phyloP scores from a whole-genome alignment of 2,888 invertebrate genomes.

The Ceraclea dissimilis region DNA sequence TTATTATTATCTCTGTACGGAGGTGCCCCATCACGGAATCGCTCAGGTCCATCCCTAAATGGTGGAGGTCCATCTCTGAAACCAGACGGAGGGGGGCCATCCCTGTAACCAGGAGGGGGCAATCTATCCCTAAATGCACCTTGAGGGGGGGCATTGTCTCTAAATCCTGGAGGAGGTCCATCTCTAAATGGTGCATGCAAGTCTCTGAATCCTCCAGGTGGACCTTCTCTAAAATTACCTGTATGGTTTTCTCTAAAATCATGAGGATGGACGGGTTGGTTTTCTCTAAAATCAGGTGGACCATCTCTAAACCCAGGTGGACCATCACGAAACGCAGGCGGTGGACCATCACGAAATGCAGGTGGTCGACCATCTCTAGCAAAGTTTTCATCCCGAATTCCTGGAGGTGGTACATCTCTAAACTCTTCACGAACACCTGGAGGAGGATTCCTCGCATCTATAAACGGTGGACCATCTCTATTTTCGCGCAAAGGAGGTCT shows the following conservation, averaged over 20 bases:
- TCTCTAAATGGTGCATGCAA: slow-evolving; percentile 32
- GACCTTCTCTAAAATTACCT: slow-evolving; percentile 10
- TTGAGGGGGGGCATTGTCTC: slow-evolving; percentile 26
- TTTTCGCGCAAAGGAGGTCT: slow-evolving; percentile 14
- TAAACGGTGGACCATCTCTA: slow-evolving; percentile 15
- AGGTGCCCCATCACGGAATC: slow-evolving; percentile 12
- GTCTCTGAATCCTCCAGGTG: slow-evolving; percentile 4
- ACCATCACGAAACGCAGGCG: slow-evolving; percentile 35
- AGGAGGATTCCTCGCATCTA: slow-evolving; percentile 15
- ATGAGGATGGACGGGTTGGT: slow-evolving; percentile 10
- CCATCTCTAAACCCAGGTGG: slow-evolving; percentile 15
- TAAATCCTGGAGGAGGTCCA: slow-evolving; percentile 4
- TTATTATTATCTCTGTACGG: slow-evolving; percentile 30
- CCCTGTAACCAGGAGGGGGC: slow-evolving; percentile 28
- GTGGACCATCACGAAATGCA: slow-evolving; percentile 10
- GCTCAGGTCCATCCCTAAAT: slow-evolving; percentile 14
- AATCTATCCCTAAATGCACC: slow-evolving; percentile 27
- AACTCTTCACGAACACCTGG: slow-evolving; percentile 33
- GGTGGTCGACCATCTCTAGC: slow-evolving; percentile 18
- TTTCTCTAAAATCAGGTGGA: slow-evolving; percentile 16
- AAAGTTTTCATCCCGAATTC: slow-evolving; percentile 35
- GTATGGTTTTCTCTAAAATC: slow-evolving; percentile 19
- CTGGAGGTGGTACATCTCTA: slow-evolving; percentile 15
- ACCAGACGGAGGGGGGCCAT: slow-evolving; percentile 7
- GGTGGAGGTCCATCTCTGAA: slow-evolving; percentile 38